Evolutionary conservation across 2,113 vertebrate genomes (phyloP).

Genomic region (Amazona guildingii): DNA sequence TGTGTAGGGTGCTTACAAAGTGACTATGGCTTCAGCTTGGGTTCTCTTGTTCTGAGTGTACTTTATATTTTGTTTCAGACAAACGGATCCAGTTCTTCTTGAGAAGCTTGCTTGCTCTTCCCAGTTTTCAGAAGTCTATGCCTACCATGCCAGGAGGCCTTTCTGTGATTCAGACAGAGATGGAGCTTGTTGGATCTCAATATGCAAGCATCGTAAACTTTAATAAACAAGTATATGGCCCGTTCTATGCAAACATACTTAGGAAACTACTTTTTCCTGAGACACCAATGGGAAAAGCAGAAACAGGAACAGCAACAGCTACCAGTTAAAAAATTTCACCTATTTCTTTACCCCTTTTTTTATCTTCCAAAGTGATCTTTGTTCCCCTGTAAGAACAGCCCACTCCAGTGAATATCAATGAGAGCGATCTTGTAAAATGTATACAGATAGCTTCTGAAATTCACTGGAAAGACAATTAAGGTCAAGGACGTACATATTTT

Average conservation of each 20-base stretch:
- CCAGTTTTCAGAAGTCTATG: constrained; percentile 71
- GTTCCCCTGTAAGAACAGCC: neutral
- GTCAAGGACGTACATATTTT: neutral
- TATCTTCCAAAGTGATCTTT: neutral
- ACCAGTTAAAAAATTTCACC: neutral
- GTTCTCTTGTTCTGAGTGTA: neutral
- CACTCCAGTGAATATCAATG: neutral
- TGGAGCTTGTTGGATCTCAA: constrained; percentile 79
- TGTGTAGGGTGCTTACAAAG: neutral
- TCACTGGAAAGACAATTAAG: constrained; percentile 6
- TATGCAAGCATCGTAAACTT: constrained; percentile 86
- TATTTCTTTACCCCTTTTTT: neutral
- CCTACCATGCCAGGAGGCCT: constrained; percentile 84
- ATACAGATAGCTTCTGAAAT: neutral
- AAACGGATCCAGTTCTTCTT: constrained; percentile 88
- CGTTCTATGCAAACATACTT: constrained; percentile 90
- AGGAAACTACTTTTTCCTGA: constrained; percentile 84
- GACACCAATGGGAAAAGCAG: constrained; percentile 42
- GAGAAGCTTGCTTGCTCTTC: constrained; percentile 78
- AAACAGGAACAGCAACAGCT: constrained; percentile 46
- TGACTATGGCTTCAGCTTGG: neutral
- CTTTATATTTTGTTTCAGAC: constrained; percentile 73
- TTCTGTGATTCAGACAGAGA: constrained; percentile 81
- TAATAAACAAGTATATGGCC: constrained; percentile 90
- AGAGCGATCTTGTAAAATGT: neutral